Base-by-base conservation (phyloP, 53 echinoderm and acorn worm species). In the Glandiceps talaboti region DNA sequence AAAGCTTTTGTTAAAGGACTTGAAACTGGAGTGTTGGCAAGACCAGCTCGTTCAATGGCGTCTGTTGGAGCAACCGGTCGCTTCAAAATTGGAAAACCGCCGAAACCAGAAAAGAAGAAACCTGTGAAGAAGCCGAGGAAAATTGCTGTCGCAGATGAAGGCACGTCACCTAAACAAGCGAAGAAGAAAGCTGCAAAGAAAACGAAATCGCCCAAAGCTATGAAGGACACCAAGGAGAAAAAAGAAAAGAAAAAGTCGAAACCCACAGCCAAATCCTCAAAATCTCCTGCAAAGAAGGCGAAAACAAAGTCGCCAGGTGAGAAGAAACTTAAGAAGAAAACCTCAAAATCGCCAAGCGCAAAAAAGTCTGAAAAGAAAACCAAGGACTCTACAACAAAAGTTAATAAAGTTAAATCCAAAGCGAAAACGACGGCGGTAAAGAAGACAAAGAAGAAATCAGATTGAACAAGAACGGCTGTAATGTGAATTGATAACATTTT, bases 11-110 rank as follows among this genome's bases (percentile, higher is more conserved):
- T 79, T 27, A 81, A 81, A 6, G 88, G 85, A 25, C 73, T 88
- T 29, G 83, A 74, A 0, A 76, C 74, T 26, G 82, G 77, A n/a
- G 32, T 81, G 1, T 74, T 91, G 30, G 88, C 78, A 73, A 79
- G 91, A 29, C 88, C 91, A 0, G 86, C 79, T 73, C 82, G 82
- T 30, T 81, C 80, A 0, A 33, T 88, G 30, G 30, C 75, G 31
- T 1, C 33, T 6, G 32, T 31, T 31, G 79, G 79, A 1, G 32
- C 32, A 27, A 78, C 32, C n/a, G 88, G 91, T 14, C 82, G 85
- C 28, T 91, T 80, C 83, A 88, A 85, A 77, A 83, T 88, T 20
- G 83, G 85, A 10, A 91, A 88, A 45, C 84, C 87, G 26, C 88
- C 85, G 0, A 90, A 91, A 77, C 83, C 87, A 1, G 81, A 80